Evolutionary conservation across 2,888 invertebrate species (phyloP).

Genomic region (Thymelicus sylvestris): DNA sequence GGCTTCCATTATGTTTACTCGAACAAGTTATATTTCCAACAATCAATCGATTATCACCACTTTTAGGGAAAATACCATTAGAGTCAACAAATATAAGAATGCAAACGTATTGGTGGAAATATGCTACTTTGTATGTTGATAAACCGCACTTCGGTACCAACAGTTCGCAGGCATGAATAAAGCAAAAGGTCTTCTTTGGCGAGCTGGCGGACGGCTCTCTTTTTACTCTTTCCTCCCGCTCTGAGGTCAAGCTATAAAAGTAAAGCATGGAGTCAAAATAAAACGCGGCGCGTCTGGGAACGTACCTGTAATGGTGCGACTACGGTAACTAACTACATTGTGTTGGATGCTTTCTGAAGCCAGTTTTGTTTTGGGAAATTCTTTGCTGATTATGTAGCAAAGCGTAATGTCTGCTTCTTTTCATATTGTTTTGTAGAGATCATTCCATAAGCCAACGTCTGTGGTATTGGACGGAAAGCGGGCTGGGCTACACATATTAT

Average conservation of each 20-base stretch:
- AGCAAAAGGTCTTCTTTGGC: conserved; percentile 45
- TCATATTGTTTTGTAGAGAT: neutral
- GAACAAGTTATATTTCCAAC: no score
- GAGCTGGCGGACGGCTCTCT: conserved; percentile 54
- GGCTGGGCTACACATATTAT: no score
- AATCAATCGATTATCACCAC: no score
- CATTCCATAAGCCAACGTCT: no score
- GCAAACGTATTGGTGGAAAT: neutral
- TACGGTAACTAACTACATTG: neutral
- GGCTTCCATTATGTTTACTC: no score
- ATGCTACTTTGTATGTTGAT: neutral
- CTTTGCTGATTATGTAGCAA: neutral
- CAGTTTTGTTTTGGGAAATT: neutral
- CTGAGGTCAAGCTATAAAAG: conserved; percentile 65
- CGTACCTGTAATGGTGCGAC: neutral
- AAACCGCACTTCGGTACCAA: conserved; percentile 1
- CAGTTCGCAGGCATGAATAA: conserved; percentile 6
- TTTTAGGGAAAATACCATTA: no score
- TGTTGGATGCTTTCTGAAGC: neutral
- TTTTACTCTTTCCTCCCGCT: conserved; percentile 55
- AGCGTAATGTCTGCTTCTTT: neutral
- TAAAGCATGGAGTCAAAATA: conserved; percentile 67
- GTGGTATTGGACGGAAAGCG: no score
- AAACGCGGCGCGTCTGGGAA: conserved; percentile 46
- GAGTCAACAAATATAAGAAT: neutral